These are phyloP conservation scores for Nebria ingens DNA, from an alignment of 1,140 invertebrate species.

Conservation along the genomic window DNA sequence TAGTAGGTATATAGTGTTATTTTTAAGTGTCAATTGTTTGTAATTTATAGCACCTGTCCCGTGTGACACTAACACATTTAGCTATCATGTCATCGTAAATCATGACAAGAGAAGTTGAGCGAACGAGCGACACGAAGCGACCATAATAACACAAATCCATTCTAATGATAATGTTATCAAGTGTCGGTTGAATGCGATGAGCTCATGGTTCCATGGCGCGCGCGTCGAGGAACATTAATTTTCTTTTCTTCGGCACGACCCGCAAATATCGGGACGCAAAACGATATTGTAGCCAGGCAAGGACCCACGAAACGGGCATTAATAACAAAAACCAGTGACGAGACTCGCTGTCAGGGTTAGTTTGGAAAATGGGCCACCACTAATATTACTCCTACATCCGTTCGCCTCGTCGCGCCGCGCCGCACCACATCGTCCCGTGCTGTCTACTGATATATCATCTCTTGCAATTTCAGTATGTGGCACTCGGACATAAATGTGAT, in stretches of 20 bases:
- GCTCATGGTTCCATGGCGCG: background rate
- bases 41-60: no score
- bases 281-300: background rate
- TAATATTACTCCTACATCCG: no score
- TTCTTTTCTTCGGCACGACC: background rate
- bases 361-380: background rate
- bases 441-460: background rate
- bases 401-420: no score
- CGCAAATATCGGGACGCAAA: background rate
- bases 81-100: no score
- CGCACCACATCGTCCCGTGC: background rate
- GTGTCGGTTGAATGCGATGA: slow-evolving; percentile 2
- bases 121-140: no score
- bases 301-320: background rate
- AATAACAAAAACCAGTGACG: background rate
- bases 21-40: no score
- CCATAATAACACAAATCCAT: slow-evolving; percentile 2
- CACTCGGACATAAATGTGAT: background rate
- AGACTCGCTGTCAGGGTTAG: background rate
- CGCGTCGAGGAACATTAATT: slow-evolving; percentile 6
- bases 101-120: background rate
- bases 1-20: no score
- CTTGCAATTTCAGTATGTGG: background rate
- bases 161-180: slow-evolving; percentile 7
- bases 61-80: no score